Evolutionary conservation across 1,140 invertebrate species (phyloP).

Genomic region (Drosophila sucinea): DNA sequence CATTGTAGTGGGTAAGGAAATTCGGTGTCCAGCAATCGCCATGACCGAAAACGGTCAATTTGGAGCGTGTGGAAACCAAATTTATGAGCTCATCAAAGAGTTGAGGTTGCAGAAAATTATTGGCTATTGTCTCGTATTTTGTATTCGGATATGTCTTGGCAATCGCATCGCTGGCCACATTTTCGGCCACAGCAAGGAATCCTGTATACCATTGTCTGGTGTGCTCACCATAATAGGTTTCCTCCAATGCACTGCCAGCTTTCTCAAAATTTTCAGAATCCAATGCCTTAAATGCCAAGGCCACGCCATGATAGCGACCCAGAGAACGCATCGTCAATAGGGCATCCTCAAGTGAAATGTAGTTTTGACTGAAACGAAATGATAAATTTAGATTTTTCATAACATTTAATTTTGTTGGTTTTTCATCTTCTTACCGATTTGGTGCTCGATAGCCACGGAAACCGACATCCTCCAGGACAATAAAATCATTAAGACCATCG

Average conservation of each 20-base stretch:
- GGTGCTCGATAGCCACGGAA: slow-evolving; percentile 84
- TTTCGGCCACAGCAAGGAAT: slow-evolving; percentile 85
- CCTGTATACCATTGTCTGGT: slow-evolving; percentile 86
- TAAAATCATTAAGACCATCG: slow-evolving; percentile 87
- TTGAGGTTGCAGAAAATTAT: slow-evolving; percentile 84
- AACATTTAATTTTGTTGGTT: slow-evolving; percentile 25
- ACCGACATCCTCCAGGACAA: slow-evolving; percentile 87
- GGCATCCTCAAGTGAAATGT: slow-evolving; percentile 72
- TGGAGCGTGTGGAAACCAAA: slow-evolving; percentile 63
- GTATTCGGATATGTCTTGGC: slow-evolving; percentile 86
- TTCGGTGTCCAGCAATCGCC: slow-evolving; percentile 91
- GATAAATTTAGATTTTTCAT: not conserved
- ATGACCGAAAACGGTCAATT: slow-evolving; percentile 86
- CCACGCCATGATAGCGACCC: slow-evolving; percentile 88
- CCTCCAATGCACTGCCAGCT: slow-evolving; percentile 69
- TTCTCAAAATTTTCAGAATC: slow-evolving; percentile 85
- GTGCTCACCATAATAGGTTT: slow-evolving; percentile 85
- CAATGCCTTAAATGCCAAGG: slow-evolving; percentile 87
- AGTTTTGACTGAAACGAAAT: slow-evolving; percentile 48
- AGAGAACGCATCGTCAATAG: slow-evolving; percentile 85
- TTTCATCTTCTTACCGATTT: slow-evolving; percentile 57
- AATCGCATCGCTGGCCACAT: slow-evolving; percentile 86
- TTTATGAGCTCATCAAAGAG: slow-evolving; percentile 80
- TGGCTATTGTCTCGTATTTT: slow-evolving; percentile 85
- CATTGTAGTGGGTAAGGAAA: slow-evolving; percentile 85